Evolutionary conservation across 2,113 vertebrate species (phyloP), one percentile per base, ranked within the genome.

Genomic region (Catharus bicknelli): DNA sequence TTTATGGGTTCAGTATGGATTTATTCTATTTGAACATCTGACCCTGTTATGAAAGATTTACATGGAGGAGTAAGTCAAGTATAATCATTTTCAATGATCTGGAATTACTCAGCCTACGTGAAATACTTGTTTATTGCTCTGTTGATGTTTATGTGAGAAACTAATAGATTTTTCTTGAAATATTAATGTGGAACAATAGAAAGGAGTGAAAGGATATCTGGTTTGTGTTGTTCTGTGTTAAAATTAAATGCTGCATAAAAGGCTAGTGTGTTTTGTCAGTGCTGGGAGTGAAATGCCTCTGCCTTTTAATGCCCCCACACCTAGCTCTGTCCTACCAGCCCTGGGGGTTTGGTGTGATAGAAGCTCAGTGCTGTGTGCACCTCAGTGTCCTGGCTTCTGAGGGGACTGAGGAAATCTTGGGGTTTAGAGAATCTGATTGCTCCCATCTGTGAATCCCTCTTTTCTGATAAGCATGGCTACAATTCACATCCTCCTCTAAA

Each of bases 81-180:
- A 70, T 78, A 88, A 81, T 83, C 0, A 95, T 83, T 87, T 81
- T 63, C 86, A 88, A 25, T 81, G 42, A 77, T 47, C 16, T 17
- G 68, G 79, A 93, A 94, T 95, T 93, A 74, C 27, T 73, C 34
- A 74, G 72, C 29, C 38, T 51, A 62, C 0, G 0, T 83, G 88
- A 91, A 93, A 83, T 47, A 81, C 75, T 76, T 93, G 42, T 64
- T 91, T 93, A 95, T 70, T 86, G 92, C 59, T 88, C 64, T 90
- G 75, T 67, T 90, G 58, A 77, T 80, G 61, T 80, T 83, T 83
- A 73, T 62, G 82, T 88, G 86, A 93, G 79, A 85, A 95, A 92
- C 51, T 34, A 84, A 88, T 85, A 77, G 77, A 63, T 90, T 76
- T 88, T 90, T 57, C 53, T 72, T 92, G 68, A 92, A 93, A 78